Percentiles rank a stretch among this genome's conserved stretches.
These are phyloP conservation scores for Ctenochaetus hawaiiensis DNA, from an alignment of 2,797 vertebrate genomes.

Conservation along the genomic window DNA sequence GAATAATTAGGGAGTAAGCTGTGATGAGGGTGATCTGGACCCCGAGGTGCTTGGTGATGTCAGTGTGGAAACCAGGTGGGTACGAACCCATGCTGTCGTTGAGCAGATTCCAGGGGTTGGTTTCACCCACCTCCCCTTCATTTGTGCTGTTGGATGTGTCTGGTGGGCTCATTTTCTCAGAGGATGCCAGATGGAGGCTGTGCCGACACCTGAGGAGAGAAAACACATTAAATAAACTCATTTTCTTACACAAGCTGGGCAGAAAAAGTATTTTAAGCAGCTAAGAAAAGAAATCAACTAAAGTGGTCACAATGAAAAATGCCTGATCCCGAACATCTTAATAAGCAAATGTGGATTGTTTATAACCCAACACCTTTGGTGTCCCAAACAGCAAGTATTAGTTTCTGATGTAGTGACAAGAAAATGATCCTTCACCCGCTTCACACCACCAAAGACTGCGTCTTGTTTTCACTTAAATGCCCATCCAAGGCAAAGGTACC, in stretches of 20 bases:
- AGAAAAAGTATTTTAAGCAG: constrained; percentile 1
- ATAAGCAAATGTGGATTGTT: too few relatives aligned
- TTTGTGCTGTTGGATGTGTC: constrained; percentile 85
- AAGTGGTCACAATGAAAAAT: not conserved
- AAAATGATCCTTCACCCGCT: not conserved
- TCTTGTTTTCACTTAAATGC: not conserved
- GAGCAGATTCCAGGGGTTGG: constrained; percentile 58
- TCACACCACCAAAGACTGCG: constrained; percentile 6
- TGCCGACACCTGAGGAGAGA: constrained; percentile 57
- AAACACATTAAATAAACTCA: constrained; percentile 25
- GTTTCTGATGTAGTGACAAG: constrained; percentile 12
- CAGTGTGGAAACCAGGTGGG: constrained; percentile 85
- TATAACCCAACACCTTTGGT: not conserved
- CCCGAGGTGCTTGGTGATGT: constrained; percentile 91
- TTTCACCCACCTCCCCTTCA: constrained; percentile 69
- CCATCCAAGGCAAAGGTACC: not conserved
- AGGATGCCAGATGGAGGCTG: constrained; percentile 41
- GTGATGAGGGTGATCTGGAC: constrained; percentile 91
- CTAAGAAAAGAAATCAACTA: constrained; percentile 22
- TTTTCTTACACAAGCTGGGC: constrained; percentile 9
- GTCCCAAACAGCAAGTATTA: not conserved
- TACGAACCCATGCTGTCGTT: constrained; percentile 78
- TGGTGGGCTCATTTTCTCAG: constrained; percentile 84
- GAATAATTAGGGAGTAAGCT: constrained; percentile 92
- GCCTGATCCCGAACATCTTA: too few relatives aligned